A percentile compares a stretch with the other conserved stretches of the same genome.
Conservation (phyloP, 2,797 vertebrate genomes). For the Prionace glauca region DNA sequence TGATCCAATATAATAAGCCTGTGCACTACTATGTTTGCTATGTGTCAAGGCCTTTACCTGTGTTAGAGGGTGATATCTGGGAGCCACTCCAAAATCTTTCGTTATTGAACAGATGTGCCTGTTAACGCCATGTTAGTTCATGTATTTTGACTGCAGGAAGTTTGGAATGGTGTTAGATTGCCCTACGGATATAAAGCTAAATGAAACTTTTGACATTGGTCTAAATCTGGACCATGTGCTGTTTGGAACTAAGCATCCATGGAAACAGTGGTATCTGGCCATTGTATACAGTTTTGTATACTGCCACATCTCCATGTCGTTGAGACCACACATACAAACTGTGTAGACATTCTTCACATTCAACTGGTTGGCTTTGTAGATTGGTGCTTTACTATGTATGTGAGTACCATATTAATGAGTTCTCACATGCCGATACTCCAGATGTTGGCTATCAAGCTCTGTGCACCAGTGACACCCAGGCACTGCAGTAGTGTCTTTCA, state of each 20-base stretch:
- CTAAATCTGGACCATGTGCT: not conserved
- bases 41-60: not conserved
- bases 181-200: not conserved
- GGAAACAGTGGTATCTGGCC: not conserved
- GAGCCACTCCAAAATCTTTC: not conserved
- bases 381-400: not conserved
- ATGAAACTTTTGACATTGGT: not conserved
- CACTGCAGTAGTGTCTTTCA: too few relatives aligned
- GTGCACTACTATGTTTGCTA: not conserved
- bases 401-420: not conserved
- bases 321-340: not conserved
- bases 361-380: not conserved
- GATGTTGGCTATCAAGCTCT: not conserved
- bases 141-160: not conserved
- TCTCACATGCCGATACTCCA: not conserved
- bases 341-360: not conserved
- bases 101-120: not conserved
- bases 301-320: not conserved
- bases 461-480: not conserved
- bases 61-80: not conserved
- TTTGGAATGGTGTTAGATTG: not conserved
- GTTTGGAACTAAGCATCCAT: not conserved
- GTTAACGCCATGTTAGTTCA: not conserved
- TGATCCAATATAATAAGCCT: too few relatives aligned
- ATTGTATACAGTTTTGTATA: not conserved